A percentile compares a stretch with the other conserved stretches of the same genome.
These are phyloP conservation scores for Pyralis farinalis DNA, from an alignment of 2,888 invertebrate genomes.

Conservation along the genomic window DNA sequence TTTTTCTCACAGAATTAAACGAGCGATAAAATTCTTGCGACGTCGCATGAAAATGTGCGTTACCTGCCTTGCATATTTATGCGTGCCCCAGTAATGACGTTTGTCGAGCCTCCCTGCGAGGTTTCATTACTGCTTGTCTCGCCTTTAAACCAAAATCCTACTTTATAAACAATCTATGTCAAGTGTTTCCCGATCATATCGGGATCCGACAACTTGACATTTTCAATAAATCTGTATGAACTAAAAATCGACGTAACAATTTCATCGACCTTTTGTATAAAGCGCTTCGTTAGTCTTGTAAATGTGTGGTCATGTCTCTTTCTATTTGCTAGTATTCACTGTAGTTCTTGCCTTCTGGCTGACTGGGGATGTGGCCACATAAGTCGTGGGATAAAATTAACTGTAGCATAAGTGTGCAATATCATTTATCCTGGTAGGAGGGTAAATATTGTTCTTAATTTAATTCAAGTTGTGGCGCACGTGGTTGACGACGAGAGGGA, in stretches of 20 bases:
- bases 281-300: conserved; percentile 42
- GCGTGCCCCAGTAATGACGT: conserved; percentile 76
- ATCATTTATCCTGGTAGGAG: conserved; percentile 69
- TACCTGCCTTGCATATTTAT: conserved; percentile 81
- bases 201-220: conserved; percentile 53
- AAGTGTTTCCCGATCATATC: conserved; percentile 61
- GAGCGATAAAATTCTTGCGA: conserved; percentile 80
- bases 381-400: conserved; percentile 69
- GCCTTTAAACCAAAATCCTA: conserved; percentile 52
- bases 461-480: conserved; percentile 69
- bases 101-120: conserved; percentile 63
- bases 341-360: conserved; percentile 32
- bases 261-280: conserved; percentile 37
- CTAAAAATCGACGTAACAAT: conserved; percentile 47
- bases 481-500: conserved; percentile 50
- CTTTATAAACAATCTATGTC: conserved; percentile 68
- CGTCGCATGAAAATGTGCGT: conserved; percentile 81
- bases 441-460: conserved; percentile 80
- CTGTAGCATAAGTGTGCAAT: conserved; percentile 69
- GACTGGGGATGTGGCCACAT: conserved; percentile 65
- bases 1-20: conserved; percentile 78
- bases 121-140: conserved; percentile 69
- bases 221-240: conserved; percentile 54
- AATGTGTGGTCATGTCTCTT: conserved; percentile 37
- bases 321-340: conserved; percentile 33